A percentile compares a stretch with the other conserved stretches of the same genome.
phyloP scores from a whole-genome alignment of 1,140 invertebrate species.

The Plodia interpunctella region DNA sequence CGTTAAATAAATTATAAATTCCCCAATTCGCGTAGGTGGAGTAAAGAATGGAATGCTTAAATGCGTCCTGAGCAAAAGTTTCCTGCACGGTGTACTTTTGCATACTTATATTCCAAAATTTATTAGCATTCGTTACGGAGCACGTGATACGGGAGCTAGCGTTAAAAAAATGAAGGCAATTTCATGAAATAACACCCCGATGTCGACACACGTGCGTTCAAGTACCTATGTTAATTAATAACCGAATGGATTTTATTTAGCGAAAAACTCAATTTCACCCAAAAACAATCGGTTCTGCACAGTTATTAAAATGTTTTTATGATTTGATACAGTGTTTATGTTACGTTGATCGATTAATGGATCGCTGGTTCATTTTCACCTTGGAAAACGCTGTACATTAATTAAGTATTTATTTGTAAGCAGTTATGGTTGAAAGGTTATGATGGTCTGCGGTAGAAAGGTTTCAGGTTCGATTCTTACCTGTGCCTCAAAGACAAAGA shows the following conservation, averaged over 20 bases:
- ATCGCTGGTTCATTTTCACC: too few species aligned
- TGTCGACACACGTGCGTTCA: conserved; percentile 15
- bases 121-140: not conserved
- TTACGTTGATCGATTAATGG: not conserved
- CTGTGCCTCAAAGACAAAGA: too few species aligned
- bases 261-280: conserved; percentile 22
- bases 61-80: too few species aligned
- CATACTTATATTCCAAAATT: not conserved
- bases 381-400: too few species aligned
- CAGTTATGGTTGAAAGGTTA: too few species aligned
- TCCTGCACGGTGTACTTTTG: too few species aligned
- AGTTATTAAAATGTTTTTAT: not conserved
- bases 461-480: too few species aligned
- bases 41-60: too few species aligned
- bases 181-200: conserved; percentile 14
- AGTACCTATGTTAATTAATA: conserved; percentile 23
- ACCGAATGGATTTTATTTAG: conserved; percentile 18
- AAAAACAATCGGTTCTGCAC: conserved; percentile 16
- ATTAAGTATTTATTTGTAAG: too few species aligned
- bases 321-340: not conserved
- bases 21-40: too few species aligned
- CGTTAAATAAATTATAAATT: too few species aligned
- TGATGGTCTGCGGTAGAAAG: too few species aligned
- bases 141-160: not conserved
- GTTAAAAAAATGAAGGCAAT: conserved; percentile 15